These are phyloP conservation scores for Strongylocentrotus purpuratus DNA, from an alignment of 35 echinoderm and acorn worm genomes.

Conservation along the genomic window DNA sequence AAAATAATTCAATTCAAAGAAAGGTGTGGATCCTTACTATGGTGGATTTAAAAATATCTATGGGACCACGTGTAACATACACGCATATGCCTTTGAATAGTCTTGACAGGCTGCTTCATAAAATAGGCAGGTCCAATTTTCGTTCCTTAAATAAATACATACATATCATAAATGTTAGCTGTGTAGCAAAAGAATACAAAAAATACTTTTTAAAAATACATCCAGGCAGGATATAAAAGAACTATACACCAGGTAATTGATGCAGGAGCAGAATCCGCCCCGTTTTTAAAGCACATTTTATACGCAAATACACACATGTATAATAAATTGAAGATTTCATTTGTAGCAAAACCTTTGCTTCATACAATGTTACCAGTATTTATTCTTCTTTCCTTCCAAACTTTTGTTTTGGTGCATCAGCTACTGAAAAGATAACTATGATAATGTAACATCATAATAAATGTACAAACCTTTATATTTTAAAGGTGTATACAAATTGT, in stretches of 20 bases:
- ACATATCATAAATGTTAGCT: not conserved
- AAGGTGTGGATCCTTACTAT: not conserved
- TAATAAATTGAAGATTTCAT: constrained; percentile 4
- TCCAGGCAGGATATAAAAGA: not conserved
- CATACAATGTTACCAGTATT: not conserved
- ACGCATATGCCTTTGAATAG: not conserved
- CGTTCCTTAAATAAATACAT: not conserved
- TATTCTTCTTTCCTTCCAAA: not conserved
- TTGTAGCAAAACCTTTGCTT: not conserved
- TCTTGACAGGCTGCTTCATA: not conserved
- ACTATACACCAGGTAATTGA: not conserved
- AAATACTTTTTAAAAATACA: not conserved
- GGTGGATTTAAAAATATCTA: not conserved
- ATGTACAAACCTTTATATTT: not conserved
- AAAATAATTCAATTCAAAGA: not conserved
- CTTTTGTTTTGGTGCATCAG: not conserved
- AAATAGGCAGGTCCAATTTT: not conserved
- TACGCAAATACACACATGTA: not conserved
- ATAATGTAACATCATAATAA: not conserved
- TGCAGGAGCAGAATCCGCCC: not conserved
- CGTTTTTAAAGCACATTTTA: not conserved
- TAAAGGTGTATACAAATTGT: not conserved
- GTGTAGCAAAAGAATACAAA: not conserved
- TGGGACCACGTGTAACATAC: not conserved
- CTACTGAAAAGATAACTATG: not conserved